These are phyloP conservation scores for Atta colombica DNA, from an alignment of 1,140 invertebrate genomes.

Conservation along the genomic window DNA sequence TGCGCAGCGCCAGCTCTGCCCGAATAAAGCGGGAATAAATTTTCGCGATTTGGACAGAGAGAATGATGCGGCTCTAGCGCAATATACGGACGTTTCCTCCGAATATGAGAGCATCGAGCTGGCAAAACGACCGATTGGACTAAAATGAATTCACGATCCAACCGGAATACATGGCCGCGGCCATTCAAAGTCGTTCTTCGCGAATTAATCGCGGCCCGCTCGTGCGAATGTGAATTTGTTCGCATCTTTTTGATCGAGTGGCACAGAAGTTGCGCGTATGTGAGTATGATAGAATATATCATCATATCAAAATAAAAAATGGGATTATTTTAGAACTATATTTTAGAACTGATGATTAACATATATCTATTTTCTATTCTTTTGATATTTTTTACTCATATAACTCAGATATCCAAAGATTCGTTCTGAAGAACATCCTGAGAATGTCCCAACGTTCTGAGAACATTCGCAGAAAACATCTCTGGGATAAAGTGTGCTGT, in stretches of 20 bases:
- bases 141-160: conserved; percentile 37
- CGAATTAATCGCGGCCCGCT: conserved; percentile 31
- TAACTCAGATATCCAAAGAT: too few species aligned
- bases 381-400: too few species aligned
- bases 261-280: not conserved
- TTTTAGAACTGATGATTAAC: not conserved
- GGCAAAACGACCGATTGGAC: conserved; percentile 45
- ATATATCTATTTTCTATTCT: not conserved
- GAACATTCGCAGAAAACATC: too few species aligned
- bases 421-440: too few species aligned
- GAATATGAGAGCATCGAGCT: conserved; percentile 50
- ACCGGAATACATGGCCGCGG: not conserved
- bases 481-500: too few species aligned
- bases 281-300: too few species aligned
- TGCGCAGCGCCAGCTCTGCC: conserved; percentile 1
- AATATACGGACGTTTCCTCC: conserved; percentile 34
- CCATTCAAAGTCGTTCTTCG: conserved; percentile 6
- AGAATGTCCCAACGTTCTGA: too few species aligned
- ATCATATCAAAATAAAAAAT: not conserved
- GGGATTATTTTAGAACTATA: not conserved
- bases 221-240: conserved; percentile 3
- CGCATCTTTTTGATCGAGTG: not conserved
- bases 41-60: conserved; percentile 45
- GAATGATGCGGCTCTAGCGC: not conserved
- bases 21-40: conserved; percentile 64